These are phyloP conservation scores for Dolichotis patagonum DNA, from an alignment of 2,113 vertebrate species.

Conservation along the genomic window DNA sequence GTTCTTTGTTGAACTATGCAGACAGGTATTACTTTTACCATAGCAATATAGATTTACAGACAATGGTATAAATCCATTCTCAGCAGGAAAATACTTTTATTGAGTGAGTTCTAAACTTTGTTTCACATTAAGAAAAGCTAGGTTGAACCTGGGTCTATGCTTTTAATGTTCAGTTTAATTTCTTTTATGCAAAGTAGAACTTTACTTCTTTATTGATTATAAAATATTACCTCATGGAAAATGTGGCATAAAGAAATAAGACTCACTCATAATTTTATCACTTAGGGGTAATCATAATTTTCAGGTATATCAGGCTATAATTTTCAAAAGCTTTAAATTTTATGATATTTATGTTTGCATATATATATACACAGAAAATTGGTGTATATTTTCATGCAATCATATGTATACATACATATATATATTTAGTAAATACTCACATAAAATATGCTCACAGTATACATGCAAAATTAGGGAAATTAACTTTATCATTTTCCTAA, in stretches of 20 bases:
- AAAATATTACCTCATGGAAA: not conserved
- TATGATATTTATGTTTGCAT: not conserved
- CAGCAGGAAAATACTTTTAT: conserved; percentile 31
- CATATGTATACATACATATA: not conserved
- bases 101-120: conserved; percentile 6
- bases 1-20: not conserved
- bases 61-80: not conserved
- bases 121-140: not conserved
- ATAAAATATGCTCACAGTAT: not conserved
- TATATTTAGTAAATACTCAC: not conserved
- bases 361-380: not conserved
- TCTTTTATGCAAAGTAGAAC: not conserved
- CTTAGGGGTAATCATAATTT: not conserved
- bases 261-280: not conserved
- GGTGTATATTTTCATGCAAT: not conserved
- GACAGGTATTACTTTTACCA: not conserved
- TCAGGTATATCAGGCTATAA: not conserved
- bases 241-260: not conserved
- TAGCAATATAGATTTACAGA: not conserved
- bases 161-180: conserved; percentile 26
- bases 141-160: not conserved
- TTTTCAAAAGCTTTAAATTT: conserved; percentile 41
- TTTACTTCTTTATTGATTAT: not conserved
- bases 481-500: not conserved
- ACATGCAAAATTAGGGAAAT: not conserved